Evolutionary conservation across 2,113 vertebrate genomes (phyloP), one percentile per base, ranked within the genome.

Genomic region (Canis aureus): DNA sequence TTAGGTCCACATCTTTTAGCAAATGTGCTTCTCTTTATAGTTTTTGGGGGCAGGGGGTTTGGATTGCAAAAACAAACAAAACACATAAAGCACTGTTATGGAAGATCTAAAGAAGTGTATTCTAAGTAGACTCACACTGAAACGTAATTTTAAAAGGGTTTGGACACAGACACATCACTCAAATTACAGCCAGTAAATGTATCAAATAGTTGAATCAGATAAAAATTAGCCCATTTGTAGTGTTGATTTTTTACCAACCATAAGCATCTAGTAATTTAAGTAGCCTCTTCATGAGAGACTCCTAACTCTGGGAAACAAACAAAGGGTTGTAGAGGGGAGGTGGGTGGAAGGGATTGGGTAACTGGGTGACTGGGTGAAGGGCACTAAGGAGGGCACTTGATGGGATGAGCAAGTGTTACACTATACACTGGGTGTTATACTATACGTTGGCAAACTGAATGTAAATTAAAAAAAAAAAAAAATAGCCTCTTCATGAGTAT

Each of bases 151-250:
- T 51, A 66, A 93, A 73, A 60, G 12, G 19, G 17, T 83, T 23
- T 91, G 49, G 23, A 59, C 23, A 73, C 53, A 89, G 4, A 84
- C 35, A 79, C 35, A 53, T 71, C 32, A 93, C 57, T 95, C 22
- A 93, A 90, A 90, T 43, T 80, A 95, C 0, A 80, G 8, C 29
- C 85, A 29, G 29, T 80, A 80, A 97, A 90, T 51, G 86, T 1
- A 86, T 32, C 35, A 97, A 89, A 85, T 51, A 90, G 59, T 11
- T 89, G 73, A 95, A 66, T 95, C 60, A 95, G 59, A 53, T 87
- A 86, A 76, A 76, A 83, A 95, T 79, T 51, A 80, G 23, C 23
- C 19, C 32, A 82, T 60, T 88, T 73, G 59, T 4, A 51, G 15
- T 80, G 20, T 32, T 93, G n/a, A 1, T 59, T 78, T 62, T 38